A percentile compares a stretch with the other conserved stretches of the same genome.
Evolutionary conservation across 92 coral and sea anemone species (phyloP).

Genomic region (Nematostella vectensis): DNA sequence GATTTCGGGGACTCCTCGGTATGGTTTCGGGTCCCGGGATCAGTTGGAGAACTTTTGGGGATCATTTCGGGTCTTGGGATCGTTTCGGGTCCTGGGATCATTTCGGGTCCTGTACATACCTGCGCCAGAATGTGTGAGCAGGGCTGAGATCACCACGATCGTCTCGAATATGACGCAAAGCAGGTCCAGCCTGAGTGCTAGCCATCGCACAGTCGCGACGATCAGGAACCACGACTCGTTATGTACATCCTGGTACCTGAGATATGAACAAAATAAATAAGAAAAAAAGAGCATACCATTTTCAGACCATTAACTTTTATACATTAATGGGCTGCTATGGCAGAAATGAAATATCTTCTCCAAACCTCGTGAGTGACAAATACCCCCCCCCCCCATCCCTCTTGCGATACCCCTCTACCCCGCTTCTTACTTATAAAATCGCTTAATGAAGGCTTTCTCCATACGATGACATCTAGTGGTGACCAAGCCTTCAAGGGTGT

Average conservation of each 20-base stretch:
- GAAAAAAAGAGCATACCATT: not conserved
- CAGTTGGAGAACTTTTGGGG: too few relatives aligned
- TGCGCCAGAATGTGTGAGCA: constrained; percentile 51
- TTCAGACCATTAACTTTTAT: not conserved
- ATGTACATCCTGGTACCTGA: constrained; percentile 59
- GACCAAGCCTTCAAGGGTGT: constrained; percentile 57
- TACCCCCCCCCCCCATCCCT: too few relatives aligned
- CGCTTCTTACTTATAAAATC: constrained; percentile 45
- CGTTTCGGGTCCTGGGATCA: too few relatives aligned
- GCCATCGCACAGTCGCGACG: constrained; percentile 62
- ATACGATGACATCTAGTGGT: constrained; percentile 48
- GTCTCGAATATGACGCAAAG: constrained; percentile 55
- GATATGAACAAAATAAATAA: too few relatives aligned
- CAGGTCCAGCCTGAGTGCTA: constrained; percentile 63
- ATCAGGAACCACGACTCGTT: constrained; percentile 59
- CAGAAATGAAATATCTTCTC: too few relatives aligned
- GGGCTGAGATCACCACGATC: constrained; percentile 49
- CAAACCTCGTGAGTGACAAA: too few relatives aligned
- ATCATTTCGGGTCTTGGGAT: too few relatives aligned
- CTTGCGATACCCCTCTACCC: too few relatives aligned
- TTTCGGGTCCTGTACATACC: too few relatives aligned
- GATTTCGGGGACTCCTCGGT: too few relatives aligned
- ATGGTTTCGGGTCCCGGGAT: too few relatives aligned
- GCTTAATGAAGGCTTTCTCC: constrained; percentile 39
- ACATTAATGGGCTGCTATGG: not conserved